Base-by-base conservation (phyloP, 2,113 vertebrate species). In the Festucalex cinctus region DNA sequence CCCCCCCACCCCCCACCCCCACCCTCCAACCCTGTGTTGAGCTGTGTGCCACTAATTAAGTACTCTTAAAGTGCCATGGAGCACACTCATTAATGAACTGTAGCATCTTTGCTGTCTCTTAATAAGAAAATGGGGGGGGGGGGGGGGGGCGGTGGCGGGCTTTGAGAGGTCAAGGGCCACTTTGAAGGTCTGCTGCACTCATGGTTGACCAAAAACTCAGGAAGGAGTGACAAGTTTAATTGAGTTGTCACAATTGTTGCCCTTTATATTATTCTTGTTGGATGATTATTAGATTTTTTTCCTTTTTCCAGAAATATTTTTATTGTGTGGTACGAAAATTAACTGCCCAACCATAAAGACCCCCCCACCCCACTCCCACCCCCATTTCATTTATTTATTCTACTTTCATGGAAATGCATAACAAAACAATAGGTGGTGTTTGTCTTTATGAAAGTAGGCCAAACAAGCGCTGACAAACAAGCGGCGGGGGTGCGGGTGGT, bases 401-500 rank as follows among this genome's bases (percentile, higher is more conserved):
- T 74, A 82, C 90, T 92, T 88, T 88, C 64, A 92, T 92, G 85
- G 86, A 88, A 90, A 88, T 87, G 75, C 73, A 81, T 78, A 83
- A 84, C 82, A 82, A 83, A 86, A 88, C 84, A 91, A 90, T 88
- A 82, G 82, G 74, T 76, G 71, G 62, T 90, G 78, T 89, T 92
- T 88, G 85, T 89, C 88, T 80, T 86, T 65, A 85, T 82, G 84
- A 91, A 93, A 90, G 84, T 91, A 91, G 92, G 90, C 88, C 91
- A 92, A 89, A 88, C 84, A 90, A 90, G 80, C 63, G 67, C 80
- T 81, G 82, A 86, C 86, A 89, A 91, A 88, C 86, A 89, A 82
- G 83, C 6, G 12, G 20, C 78, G 81, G 83, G 88, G 84, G 82
- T 9, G 26, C 16, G 5, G 43, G 14, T 14, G 14, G 43, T 28